Percentiles rank a stretch among this genome's conserved stretches.
Evolutionary conservation across 2,888 invertebrate genomes (phyloP).

Genomic region (Diarsia brunnea): DNA sequence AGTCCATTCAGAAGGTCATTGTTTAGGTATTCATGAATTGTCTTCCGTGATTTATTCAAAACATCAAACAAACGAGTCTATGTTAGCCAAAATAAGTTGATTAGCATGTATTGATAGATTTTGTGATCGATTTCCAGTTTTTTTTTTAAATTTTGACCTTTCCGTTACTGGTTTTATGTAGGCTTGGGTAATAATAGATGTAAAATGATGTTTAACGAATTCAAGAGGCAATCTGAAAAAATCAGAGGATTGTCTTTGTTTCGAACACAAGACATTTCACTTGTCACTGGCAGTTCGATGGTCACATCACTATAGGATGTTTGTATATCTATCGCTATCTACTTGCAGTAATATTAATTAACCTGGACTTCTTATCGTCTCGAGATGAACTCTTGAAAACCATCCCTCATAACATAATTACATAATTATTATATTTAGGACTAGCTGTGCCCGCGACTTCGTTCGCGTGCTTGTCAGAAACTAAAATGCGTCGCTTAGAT

Average conservation of each 20-base stretch:
- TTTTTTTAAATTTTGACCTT: neutral
- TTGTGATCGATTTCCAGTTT: neutral
- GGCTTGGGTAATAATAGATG: neutral
- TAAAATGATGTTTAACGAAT: neutral
- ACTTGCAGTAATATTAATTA: neutral
- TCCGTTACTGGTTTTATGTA: neutral
- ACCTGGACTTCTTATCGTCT: neutral
- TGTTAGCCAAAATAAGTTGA: slow-evolving; percentile 1
- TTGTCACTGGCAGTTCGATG: no score
- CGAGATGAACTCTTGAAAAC: neutral
- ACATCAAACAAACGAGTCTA: slow-evolving; percentile 17
- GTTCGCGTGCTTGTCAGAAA: no score
- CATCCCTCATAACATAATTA: neutral
- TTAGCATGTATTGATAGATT: slow-evolving; percentile 1
- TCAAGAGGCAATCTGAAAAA: neutral
- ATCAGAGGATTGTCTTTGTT: no score
- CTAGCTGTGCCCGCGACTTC: no score
- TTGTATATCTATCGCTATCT: neutral
- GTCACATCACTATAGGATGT: no score
- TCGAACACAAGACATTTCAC: no score
- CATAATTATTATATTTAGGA: no score
- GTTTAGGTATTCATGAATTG: slow-evolving; percentile 30
- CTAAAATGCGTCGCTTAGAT: no score
- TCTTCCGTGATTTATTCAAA: slow-evolving; percentile 41
- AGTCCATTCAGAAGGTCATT: slow-evolving; percentile 40